These are phyloP conservation scores for Drosophila chauvacae DNA, from an alignment of 1,140 invertebrate species.

Conservation along the genomic window DNA sequence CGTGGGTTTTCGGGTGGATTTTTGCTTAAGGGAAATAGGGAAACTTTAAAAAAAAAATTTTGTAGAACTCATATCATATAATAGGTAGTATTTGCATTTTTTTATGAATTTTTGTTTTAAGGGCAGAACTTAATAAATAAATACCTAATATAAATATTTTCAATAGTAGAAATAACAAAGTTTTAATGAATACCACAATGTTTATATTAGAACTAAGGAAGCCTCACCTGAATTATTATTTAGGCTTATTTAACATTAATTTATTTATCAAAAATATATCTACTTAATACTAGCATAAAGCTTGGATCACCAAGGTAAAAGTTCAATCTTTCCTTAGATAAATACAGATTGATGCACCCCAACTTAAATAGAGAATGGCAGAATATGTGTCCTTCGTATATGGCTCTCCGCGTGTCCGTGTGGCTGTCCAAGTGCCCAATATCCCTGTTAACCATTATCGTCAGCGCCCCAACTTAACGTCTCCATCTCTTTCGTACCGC, in stretches of 20 bases:
- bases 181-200: not conserved
- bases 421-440: constrained; percentile 21
- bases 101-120: too few relatives aligned
- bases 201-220: not conserved
- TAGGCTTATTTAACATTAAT: not conserved
- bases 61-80: too few relatives aligned
- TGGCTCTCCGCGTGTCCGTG: constrained; percentile 14
- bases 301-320: too few relatives aligned
- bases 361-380: too few relatives aligned
- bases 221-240: not conserved
- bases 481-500: not conserved
- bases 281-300: not conserved
- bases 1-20: too few relatives aligned
- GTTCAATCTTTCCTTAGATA: not conserved
- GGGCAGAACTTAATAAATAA: too few relatives aligned
- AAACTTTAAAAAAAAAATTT: fast-evolving
- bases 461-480: constrained; percentile 22
- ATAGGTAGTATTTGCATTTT: too few relatives aligned
- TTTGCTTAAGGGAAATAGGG: too few relatives aligned
- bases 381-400: not conserved
- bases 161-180: not conserved
- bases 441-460: constrained; percentile 42
- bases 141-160: too few relatives aligned
- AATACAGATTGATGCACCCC: not conserved
- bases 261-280: not conserved